Percentiles rank a stretch among this genome's conserved stretches.
Conservation (phyloP, 2,797 vertebrate genomes). For the Numenius phaeopus region DNA sequence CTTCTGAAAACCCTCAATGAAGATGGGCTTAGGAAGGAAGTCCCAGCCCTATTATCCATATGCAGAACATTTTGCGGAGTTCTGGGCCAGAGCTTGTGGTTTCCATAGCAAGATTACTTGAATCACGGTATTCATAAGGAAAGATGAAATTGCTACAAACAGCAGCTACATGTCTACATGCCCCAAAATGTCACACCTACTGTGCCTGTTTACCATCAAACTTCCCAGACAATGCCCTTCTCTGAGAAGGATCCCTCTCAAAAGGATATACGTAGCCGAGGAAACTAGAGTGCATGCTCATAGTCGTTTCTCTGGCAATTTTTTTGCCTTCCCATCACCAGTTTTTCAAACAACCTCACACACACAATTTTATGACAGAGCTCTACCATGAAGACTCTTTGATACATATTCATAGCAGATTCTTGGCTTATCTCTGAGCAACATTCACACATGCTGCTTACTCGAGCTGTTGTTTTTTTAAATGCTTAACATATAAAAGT, state of each 20-base stretch:
- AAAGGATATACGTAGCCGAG: background rate
- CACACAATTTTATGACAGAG: background rate
- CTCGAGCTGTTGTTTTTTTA: background rate
- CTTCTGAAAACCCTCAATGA: background rate
- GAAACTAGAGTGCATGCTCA: background rate
- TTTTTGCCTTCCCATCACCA: background rate
- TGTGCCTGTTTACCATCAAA: background rate
- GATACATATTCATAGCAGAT: constrained; percentile 45
- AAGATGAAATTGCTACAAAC: background rate
- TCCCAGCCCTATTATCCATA: background rate
- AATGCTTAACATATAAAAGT: constrained; percentile 47
- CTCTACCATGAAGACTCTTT: background rate
- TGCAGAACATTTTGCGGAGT: background rate
- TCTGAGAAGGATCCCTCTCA: background rate
- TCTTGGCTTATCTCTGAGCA: constrained; percentile 61
- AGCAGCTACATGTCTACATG: background rate
- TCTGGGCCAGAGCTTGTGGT: background rate
- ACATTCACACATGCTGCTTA: constrained; percentile 45
- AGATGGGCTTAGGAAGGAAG: background rate
- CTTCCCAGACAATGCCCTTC: background rate
- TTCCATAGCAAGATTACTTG: background rate
- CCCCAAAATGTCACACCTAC: background rate
- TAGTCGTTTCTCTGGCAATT: background rate
- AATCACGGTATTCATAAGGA: background rate
- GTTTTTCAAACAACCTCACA: background rate